Base-by-base conservation (phyloP, 2,888 invertebrate species). In the Idaea straminata region DNA sequence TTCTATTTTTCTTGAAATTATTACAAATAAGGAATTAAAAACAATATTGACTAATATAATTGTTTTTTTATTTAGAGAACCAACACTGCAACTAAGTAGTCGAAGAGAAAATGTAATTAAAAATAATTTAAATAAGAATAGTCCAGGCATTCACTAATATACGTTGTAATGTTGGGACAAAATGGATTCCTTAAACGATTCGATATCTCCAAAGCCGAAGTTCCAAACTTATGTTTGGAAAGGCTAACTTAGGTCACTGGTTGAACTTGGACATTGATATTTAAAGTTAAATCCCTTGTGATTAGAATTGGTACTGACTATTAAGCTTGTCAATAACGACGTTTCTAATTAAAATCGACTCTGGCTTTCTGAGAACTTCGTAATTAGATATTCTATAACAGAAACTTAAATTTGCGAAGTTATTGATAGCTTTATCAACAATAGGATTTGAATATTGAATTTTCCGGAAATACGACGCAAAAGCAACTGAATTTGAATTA, bases 161-260 rank as follows among this genome's bases (percentile, higher is more conserved):
- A 10, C 47, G 13, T 47, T 13, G 10, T 47, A 47, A 13, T 47
- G 47, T 47, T 47, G 47, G 47, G 47, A 38, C 47, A 47, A 47
- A 47, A 47, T 47, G 47, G 10, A 47, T 47, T 47, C 4, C 6
- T 7, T 47, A 47, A 47, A 47, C 47, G 47, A 47, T 47, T 47
- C 47, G 10, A 47, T 47, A 47, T 47, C 47, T 47, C 47, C 47
- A 10, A 25, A 47, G 47, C 47, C 47, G 47, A 47, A 47, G 47
- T 47, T 47, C 13, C 5, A 13, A 13, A 47, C 47, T 47, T 70
- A 72, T 73, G 68, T 72, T 73, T 72, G 67, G 64, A 69, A 66
- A 70, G 72, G 74, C 69, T 74, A 71, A 71, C 69, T 74, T 72
- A 68, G 68, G 62, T 66, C 69, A 67, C 64, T 70, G 68, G 66